phyloP scores from a whole-genome alignment of 2,113 vertebrate species.

The Gorsachius goisagi region DNA sequence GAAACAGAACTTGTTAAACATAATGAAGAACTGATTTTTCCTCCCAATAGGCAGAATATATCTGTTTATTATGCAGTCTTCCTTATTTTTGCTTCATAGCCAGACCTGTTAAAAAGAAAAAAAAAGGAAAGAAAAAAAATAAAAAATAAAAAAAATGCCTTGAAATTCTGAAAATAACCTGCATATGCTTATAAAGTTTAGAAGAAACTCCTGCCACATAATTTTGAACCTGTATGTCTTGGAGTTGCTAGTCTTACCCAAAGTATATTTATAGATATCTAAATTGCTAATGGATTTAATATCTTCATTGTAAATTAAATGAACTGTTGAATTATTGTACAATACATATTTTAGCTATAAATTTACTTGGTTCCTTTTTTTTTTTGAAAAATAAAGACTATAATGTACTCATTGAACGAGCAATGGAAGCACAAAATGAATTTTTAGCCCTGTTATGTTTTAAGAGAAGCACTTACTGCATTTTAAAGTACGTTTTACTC shows the following conservation, averaged over 20 bases:
- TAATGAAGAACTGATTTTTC: background rate
- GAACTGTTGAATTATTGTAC: background rate
- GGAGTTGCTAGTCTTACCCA: background rate
- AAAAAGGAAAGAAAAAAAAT: too few relatives aligned
- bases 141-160: accelerated
- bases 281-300: background rate
- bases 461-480: background rate
- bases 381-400: background rate
- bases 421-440: background rate
- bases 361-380: background rate
- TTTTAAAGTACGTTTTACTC: background rate
- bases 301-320: background rate
- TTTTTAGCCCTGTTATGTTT: background rate
- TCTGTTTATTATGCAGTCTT: background rate
- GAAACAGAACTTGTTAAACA: background rate
- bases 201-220: background rate
- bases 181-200: background rate
- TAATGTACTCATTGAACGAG: background rate
- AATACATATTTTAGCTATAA: background rate
- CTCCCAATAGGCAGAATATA: background rate
- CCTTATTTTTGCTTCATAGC: background rate
- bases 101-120: background rate
- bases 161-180: background rate
- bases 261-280: background rate
- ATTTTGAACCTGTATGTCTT: background rate